Percentiles rank a stretch among this genome's conserved stretches.
These are phyloP conservation scores for Leptobrachium ailaonicum DNA, from an alignment of 2,113 vertebrate species.

Conservation along the genomic window DNA sequence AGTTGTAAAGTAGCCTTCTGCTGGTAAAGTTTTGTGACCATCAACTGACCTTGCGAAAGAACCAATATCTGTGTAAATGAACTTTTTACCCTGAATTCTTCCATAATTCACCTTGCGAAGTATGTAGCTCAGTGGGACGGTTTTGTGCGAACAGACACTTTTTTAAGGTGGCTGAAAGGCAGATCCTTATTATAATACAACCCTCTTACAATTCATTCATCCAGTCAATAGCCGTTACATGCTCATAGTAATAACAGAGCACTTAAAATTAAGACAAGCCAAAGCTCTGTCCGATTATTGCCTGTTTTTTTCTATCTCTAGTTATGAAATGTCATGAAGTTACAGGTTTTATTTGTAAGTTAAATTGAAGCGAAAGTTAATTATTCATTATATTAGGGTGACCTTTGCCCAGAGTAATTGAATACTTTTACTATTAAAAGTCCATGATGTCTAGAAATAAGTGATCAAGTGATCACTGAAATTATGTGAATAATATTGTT, in stretches of 20 bases:
- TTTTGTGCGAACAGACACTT: conserved; percentile 50
- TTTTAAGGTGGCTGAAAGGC: conserved; percentile 51
- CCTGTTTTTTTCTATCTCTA: no score
- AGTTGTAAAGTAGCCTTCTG: no score
- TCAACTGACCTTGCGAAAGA: not conserved
- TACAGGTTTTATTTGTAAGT: no score
- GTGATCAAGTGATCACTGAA: no score
- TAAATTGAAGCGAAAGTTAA: no score
- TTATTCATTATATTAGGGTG: no score
- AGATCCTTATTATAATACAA: conserved; percentile 52
- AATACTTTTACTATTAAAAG: no score
- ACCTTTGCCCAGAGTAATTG: no score
- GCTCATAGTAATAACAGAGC: not conserved
- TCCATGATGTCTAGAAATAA: no score
- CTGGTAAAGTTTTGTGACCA: conserved; percentile 30
- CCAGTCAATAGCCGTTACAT: not conserved
- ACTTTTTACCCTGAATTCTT: conserved; percentile 57
- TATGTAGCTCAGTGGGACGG: conserved; percentile 55
- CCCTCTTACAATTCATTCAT: conserved; percentile 11
- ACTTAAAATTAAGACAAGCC: not conserved
- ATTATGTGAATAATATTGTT: no score
- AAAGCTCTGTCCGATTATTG: no score
- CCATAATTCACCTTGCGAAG: conserved; percentile 52
- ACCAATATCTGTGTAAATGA: conserved; percentile 41
- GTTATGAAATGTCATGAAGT: no score